phyloP scores from a whole-genome alignment of 2,797 vertebrate species.

The Helicolenus hilgendorfi region DNA sequence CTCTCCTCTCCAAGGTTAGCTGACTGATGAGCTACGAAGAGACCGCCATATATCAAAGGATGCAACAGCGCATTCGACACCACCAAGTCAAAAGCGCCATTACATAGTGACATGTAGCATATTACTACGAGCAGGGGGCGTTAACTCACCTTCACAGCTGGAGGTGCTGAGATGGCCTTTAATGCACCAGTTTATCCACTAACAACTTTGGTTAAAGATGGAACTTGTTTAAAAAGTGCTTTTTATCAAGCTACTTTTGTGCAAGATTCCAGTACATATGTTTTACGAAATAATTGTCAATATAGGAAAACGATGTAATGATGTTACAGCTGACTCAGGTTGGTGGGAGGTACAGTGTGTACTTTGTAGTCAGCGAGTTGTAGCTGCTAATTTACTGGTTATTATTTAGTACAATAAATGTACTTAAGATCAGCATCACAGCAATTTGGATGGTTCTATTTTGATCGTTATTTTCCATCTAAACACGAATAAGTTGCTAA shows the following conservation, averaged over 20 bases:
- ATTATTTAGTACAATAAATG: not conserved
- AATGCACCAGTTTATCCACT: conserved; percentile 48
- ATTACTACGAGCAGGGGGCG: conserved; percentile 45
- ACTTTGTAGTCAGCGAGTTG: not conserved
- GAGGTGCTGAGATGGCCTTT: conserved; percentile 11
- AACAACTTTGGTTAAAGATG: conserved; percentile 21
- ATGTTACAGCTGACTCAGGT: not conserved
- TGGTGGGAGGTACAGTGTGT: not conserved
- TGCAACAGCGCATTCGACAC: conserved; percentile 56
- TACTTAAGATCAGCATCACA: not conserved
- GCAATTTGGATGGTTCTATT: not conserved
- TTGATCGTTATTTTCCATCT: not conserved
- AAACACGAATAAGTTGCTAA: not conserved
- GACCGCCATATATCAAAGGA: conserved; percentile 77
- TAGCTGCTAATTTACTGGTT: not conserved
- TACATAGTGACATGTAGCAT: conserved; percentile 66
- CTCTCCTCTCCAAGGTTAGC: conserved; percentile 79
- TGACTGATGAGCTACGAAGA: conserved; percentile 76
- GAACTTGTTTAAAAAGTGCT: not conserved
- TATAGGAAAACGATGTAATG: not conserved
- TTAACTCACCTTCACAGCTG: conserved; percentile 75
- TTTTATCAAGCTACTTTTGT: not conserved
- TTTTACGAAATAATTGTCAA: not conserved
- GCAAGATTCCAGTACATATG: not conserved
- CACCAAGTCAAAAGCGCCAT: conserved; percentile 70